Conservation (phyloP, 1,140 invertebrate genomes). For the Ectropis grisescens region DNA sequence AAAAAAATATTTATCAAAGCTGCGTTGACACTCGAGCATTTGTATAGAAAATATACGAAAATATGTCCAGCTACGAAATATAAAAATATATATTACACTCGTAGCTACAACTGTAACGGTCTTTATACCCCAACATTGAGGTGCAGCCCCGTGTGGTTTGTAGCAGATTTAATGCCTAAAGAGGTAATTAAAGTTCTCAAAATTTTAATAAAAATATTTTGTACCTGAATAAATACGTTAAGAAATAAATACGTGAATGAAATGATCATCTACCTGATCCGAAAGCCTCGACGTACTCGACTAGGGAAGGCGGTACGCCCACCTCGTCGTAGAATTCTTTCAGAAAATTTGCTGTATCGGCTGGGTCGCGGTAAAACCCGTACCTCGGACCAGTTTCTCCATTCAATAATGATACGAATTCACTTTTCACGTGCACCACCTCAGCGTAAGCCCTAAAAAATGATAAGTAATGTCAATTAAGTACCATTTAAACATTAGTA, state of each 20-base stretch:
- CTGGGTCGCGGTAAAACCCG: constrained; percentile 69
- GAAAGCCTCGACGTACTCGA: constrained; percentile 82
- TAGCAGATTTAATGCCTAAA: no score
- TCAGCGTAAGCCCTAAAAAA: constrained; percentile 74
- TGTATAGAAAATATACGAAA: no score
- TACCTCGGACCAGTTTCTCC: constrained; percentile 14
- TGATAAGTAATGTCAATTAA: constrained; percentile 1
- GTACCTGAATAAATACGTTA: constrained; percentile 33
- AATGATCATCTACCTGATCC: constrained; percentile 70
- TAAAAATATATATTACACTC: no score
- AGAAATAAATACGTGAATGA: constrained; percentile 52
- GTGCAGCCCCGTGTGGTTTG: no score
- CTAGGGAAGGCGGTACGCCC: constrained; percentile 72
- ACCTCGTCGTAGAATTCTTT: constrained; percentile 74
- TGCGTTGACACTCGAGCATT: no score
- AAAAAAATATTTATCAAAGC: no score
- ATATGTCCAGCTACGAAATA: no score
- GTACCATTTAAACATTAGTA: neutral
- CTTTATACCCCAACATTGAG: no score
- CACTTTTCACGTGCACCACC: constrained; percentile 76
- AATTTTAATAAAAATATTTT: constrained; percentile 18
- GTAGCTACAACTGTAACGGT: no score
- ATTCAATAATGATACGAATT: constrained; percentile 37
- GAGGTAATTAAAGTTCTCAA: constrained; percentile 15
- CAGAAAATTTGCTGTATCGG: constrained; percentile 70